These are phyloP conservation scores for Tiliacea citrago DNA, from an alignment of 2,888 invertebrate species.

Conservation along the genomic window DNA sequence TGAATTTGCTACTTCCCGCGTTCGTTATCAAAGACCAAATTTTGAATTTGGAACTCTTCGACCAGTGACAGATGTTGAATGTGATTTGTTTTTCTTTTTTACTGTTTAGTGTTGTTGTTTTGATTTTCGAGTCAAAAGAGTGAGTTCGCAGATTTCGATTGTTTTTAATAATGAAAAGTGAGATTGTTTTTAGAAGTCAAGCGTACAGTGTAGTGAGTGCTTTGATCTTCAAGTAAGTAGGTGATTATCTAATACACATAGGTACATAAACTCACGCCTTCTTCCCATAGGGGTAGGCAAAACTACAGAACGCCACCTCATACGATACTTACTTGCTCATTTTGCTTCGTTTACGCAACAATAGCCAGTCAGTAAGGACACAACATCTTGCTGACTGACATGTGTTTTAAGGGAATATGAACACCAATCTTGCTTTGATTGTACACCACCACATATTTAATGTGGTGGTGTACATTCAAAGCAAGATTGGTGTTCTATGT, in stretches of 20 bases:
- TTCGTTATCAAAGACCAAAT: constrained; percentile 18
- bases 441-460: too few relatives aligned
- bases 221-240: constrained; percentile 2
- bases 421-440: too few relatives aligned
- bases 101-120: constrained; percentile 4
- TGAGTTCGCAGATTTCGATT: not conserved
- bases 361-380: too few relatives aligned
- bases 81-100: constrained; percentile 29
- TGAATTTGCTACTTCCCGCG: constrained; percentile 22
- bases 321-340: not conserved
- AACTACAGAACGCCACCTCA: not conserved
- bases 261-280: not conserved
- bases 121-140: not conserved
- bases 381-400: too few relatives aligned
- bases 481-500: constrained; percentile 1
- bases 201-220: not conserved
- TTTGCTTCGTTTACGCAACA: not conserved
- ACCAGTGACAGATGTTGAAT: not conserved
- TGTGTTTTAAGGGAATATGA: too few relatives aligned
- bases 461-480: too few relatives aligned
- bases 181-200: not conserved
- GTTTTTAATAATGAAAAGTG: not conserved
- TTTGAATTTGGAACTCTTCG: constrained; percentile 42
- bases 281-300: not conserved
- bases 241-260: not conserved